Conservation (phyloP, 2,113 vertebrate species). For the Anoura caudifer region DNA sequence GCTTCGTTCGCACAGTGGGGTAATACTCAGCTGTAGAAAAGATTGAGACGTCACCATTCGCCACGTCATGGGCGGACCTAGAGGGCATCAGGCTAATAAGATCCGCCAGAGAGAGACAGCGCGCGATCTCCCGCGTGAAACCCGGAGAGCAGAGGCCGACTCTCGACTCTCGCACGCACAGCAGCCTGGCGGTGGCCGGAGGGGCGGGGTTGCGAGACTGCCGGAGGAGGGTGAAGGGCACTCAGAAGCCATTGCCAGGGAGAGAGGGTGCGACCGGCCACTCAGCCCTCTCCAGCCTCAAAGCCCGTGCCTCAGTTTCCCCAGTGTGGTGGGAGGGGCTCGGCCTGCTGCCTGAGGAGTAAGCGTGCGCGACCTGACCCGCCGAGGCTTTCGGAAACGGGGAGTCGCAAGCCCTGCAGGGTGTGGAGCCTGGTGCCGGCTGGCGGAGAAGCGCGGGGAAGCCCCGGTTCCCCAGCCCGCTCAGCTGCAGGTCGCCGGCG, state of each 20-base stretch:
- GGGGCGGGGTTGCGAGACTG: background rate
- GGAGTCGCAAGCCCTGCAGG: no score
- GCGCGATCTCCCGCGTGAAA: background rate
- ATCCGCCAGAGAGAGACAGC: background rate
- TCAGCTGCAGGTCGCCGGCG: fast-evolving
- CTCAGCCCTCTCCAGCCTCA: background rate
- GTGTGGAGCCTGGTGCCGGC: fast-evolving
- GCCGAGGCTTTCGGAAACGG: background rate
- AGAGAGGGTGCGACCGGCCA: background rate
- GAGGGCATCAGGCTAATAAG: background rate
- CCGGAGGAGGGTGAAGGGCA: background rate
- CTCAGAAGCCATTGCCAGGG: background rate
- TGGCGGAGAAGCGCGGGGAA: no score
- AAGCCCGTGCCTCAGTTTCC: background rate
- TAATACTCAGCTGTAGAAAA: background rate
- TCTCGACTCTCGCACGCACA: no score
- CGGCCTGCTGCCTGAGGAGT: background rate
- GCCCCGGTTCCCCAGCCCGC: fast-evolving
- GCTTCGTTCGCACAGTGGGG: no score
- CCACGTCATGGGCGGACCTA: background rate
- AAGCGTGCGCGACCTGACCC: background rate
- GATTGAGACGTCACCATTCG: background rate
- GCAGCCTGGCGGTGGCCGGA: background rate
- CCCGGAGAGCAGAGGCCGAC: no score
- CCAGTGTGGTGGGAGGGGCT: background rate